Percentiles rank a stretch among this genome's conserved stretches.
Conservation (phyloP, 2,888 invertebrate species). For the Plagiodera versicolora region DNA sequence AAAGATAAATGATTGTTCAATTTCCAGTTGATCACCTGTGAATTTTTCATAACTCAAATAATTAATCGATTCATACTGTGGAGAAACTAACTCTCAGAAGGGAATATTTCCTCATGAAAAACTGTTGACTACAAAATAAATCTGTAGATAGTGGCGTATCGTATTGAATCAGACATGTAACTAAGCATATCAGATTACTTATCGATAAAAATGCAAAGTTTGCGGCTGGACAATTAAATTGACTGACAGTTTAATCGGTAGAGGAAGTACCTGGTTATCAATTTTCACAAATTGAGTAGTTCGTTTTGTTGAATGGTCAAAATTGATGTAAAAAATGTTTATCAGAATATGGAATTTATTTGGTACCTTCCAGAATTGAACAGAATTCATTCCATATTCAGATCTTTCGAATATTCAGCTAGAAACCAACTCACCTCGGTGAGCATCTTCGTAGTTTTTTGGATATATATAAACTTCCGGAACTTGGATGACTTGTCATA, state of each 20-base stretch:
- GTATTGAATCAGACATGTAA: slow-evolving; percentile 3
- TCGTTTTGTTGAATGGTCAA: slow-evolving; percentile 1
- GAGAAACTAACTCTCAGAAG: neutral
- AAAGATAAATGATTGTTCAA: too few species aligned
- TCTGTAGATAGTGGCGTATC: neutral
- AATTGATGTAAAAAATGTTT: too few species aligned
- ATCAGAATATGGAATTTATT: too few species aligned
- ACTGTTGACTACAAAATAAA: neutral
- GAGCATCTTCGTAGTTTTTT: too few species aligned
- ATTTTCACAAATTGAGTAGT: slow-evolving; percentile 31
- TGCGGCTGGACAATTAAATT: slow-evolving; percentile 17
- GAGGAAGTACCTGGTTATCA: slow-evolving; percentile 34
- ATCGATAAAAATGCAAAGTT: slow-evolving; percentile 32
- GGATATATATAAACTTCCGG: too few species aligned
- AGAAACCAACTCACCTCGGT: too few species aligned
- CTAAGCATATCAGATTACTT: slow-evolving; percentile 24
- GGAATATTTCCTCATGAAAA: neutral
- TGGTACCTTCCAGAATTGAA: too few species aligned
- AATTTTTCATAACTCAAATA: too few species aligned
- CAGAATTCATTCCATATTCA: too few species aligned
- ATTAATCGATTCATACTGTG: neutral
- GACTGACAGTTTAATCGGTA: slow-evolving; percentile 9
- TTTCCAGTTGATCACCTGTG: too few species aligned
- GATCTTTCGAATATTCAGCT: too few species aligned
- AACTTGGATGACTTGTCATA: too few species aligned